These are phyloP conservation scores for Cybosia mesomella DNA, from an alignment of 2,888 invertebrate species.

Conservation along the genomic window DNA sequence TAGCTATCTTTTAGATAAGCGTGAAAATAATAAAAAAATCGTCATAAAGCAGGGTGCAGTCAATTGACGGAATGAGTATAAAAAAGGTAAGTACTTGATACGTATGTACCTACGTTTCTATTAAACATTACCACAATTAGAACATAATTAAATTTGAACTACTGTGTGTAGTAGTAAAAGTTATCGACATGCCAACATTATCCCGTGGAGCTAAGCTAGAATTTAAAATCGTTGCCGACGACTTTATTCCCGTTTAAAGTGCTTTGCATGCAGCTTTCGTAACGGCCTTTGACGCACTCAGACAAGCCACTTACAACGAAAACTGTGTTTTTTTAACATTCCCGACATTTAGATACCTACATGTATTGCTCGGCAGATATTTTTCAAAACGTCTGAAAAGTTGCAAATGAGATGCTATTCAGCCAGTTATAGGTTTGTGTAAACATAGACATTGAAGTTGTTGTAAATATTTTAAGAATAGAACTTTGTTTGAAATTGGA, in stretches of 20 bases:
- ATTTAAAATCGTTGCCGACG: slow-evolving; percentile 66
- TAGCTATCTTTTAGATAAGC: no score
- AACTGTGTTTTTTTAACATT: slow-evolving; percentile 68
- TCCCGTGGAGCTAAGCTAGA: slow-evolving; percentile 58
- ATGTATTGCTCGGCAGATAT: slow-evolving; percentile 49
- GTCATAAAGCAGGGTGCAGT: no score
- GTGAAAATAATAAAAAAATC: no score
- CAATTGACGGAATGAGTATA: no score
- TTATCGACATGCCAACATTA: slow-evolving; percentile 62
- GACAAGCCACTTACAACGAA: slow-evolving; percentile 75
- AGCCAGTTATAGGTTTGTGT: slow-evolving; percentile 23
- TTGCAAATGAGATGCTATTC: slow-evolving; percentile 57
- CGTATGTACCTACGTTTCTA: not conserved
- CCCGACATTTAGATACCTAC: slow-evolving; percentile 60
- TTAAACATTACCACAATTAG: slow-evolving; percentile 8
- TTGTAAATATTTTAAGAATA: slow-evolving; percentile 9
- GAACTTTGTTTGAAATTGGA: slow-evolving; percentile 15
- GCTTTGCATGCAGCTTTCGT: slow-evolving; percentile 66
- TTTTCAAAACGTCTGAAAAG: slow-evolving; percentile 60
- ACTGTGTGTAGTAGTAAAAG: slow-evolving; percentile 46
- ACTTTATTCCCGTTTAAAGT: slow-evolving; percentile 64
- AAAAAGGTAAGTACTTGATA: no score
- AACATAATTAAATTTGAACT: slow-evolving; percentile 20
- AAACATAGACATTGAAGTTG: slow-evolving; percentile 27
- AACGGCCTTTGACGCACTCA: slow-evolving; percentile 74